Evolutionary conservation across 1,140 invertebrate genomes (phyloP), one percentile per base, ranked within the genome.

Genomic region (Zophobas morio): DNA sequence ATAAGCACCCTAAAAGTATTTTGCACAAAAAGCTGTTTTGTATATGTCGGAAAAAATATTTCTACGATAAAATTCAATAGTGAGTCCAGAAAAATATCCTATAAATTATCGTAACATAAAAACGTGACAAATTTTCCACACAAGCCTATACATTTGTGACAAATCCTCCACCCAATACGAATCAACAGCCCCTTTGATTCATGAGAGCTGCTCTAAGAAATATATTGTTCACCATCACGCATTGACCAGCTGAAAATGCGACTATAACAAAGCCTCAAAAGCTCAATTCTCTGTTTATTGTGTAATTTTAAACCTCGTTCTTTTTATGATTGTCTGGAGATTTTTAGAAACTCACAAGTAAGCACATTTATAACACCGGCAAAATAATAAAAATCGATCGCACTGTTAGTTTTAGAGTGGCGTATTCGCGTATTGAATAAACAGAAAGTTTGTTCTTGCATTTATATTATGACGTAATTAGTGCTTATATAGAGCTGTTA

Each of bases 391-490:
- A 20, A 56, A 56, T 6, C 42, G 42, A 56, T 56, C 34, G 6
- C 6, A 2, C 20, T 20, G 20, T 35, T 2, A 5, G 34, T 6
- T 33, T 60, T 37, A 33, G 6, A 60, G 37, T 36, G n/a, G 8
- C 56, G 20, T 20, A 20, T 20, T 33, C 20, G 2, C n/a, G 39
- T 42, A 66, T 66, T 42, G 33, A 39, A 32, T 39, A 66, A 66
- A 66, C 60, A 66, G 37, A 42, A 66, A 66, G 42, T 66, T 4
- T 20, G 4, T 66, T 37, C 42, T 66, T 66, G 60, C 39, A 66
- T 39, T n/a, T 42, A 39, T 66, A 66, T 66, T 66, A 66, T 66
- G 39, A 66, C 35, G 37, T 66, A 66, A 66, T 66, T 66, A 66
- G 60, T 33, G 39, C 37, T 37, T 20, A 51, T 51, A 36, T 66